A percentile compares a stretch with the other conserved stretches of the same genome.
These are phyloP conservation scores for Sparidentex hasta DNA, from an alignment of 2,797 vertebrate genomes.

Conservation along the genomic window DNA sequence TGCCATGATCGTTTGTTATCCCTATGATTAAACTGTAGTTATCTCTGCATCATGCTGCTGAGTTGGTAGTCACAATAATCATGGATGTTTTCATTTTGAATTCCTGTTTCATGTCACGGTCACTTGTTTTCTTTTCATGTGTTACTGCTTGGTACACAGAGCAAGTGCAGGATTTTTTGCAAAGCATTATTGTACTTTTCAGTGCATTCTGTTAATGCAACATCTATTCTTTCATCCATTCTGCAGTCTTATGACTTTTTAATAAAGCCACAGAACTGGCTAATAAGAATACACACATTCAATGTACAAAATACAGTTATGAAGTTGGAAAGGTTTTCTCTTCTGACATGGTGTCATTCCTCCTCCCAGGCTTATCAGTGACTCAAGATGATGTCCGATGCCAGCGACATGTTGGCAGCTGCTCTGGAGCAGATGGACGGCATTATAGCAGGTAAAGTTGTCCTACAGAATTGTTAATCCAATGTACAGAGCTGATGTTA, in stretches of 20 bases:
- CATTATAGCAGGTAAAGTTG: conserved; percentile 91
- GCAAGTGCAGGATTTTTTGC: background rate
- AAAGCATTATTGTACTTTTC: background rate
- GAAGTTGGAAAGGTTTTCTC: background rate
- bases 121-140: background rate
- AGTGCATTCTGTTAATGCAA: background rate
- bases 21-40: conserved; percentile 18
- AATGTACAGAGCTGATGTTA: conserved; percentile 64
- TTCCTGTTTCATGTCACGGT: background rate
- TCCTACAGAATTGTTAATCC: background rate
- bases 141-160: background rate
- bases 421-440: conserved; percentile 98
- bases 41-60: background rate
- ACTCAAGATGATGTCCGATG: conserved; percentile 93
- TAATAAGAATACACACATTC: too few relatives aligned
- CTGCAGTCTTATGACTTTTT: background rate
- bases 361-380: conserved; percentile 58
- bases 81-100: background rate
- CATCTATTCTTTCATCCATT: background rate
- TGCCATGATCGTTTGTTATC: background rate
- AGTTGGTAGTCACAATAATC: conserved; percentile 19
- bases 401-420: conserved; percentile 96
- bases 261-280: too few relatives aligned
- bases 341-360: background rate
- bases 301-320: background rate